Evolutionary conservation across 2,113 vertebrate species (phyloP), one percentile per base, ranked within the genome.

Genomic region (Lophotis ruficrista): DNA sequence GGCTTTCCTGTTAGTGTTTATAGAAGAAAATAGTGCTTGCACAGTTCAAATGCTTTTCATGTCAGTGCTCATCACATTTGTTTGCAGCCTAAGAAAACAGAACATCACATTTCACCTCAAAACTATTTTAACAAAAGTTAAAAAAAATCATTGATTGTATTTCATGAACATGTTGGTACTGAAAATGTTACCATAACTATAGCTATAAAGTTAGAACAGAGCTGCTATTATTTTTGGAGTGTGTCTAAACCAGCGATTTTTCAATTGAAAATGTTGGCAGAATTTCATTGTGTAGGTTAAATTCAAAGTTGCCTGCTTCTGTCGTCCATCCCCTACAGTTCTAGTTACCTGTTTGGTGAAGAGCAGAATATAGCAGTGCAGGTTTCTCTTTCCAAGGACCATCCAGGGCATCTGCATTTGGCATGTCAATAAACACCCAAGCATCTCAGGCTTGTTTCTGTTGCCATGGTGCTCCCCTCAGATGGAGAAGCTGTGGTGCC

Each of bases 201-300:
- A 73, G 50, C 45, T 25, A 16, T 86, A 45, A 70, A 83, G 31
- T 68, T 75, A 93, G 54, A 84, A 65, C 20, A 93, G 76, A 83
- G 43, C 70, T 88, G 68, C 41, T 83, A 3, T 86, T 94, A 58
- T 88, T 94, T 87, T 90, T 90, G 70, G 75, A 79, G 10, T 47
- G 31, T 83, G 43, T 79, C 68, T 94, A 80, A 95, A 91, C 15
- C 37, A 50, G 45, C 65, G 73, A 72, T 85, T 91, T 91, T 96
- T 91, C 53, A 85, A 86, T 56, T 58, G 66, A 41, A 88, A 83
- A 43, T 28, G 47, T 22, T 86, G 75, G 51, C 90, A 83, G 78
- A 50, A 80, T 88, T 91, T 89, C 28, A 37, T 38, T 71, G 50
- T 69, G 20, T 79, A 15, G 73, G 31, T 90, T 69, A 58, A 90